These are phyloP conservation scores for Drosophila sproati DNA, from an alignment of 1,140 invertebrate genomes.

Conservation along the genomic window DNA sequence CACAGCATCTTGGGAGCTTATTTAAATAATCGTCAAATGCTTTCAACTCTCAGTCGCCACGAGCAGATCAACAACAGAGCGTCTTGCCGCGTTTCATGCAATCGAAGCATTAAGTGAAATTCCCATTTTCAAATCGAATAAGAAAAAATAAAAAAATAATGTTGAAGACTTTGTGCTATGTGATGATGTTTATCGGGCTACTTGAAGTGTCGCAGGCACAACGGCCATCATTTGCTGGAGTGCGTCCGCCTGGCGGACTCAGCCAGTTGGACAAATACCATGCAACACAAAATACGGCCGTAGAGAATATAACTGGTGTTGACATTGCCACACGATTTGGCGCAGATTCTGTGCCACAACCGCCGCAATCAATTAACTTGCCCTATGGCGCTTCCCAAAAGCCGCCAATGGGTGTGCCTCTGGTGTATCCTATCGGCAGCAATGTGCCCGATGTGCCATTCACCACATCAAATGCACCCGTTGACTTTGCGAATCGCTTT, in stretches of 20 bases:
- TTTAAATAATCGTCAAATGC: slow-evolving; percentile 61
- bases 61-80: slow-evolving; percentile 14
- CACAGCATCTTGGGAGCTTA: slow-evolving; percentile 51
- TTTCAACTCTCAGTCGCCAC: slow-evolving; percentile 50
- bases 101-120: slow-evolving; percentile 23
- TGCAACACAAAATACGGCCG: slow-evolving; percentile 58
- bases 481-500: slow-evolving; percentile 53
- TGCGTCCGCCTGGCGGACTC: slow-evolving; percentile 71
- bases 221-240: slow-evolving; percentile 75
- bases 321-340: slow-evolving; percentile 70
- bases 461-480: background rate
- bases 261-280: slow-evolving; percentile 79
- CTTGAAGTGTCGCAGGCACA: slow-evolving; percentile 58
- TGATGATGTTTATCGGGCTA: slow-evolving; percentile 32
- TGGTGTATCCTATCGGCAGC: slow-evolving; percentile 52
- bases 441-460: slow-evolving; percentile 23
- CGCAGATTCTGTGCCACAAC: slow-evolving; percentile 22
- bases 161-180: slow-evolving; percentile 32
- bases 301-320: slow-evolving; percentile 65
- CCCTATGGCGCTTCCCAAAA: slow-evolving; percentile 64
- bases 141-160: slow-evolving; percentile 28
- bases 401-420: slow-evolving; percentile 70
- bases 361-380: slow-evolving; percentile 31
- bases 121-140: slow-evolving; percentile 26
- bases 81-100: slow-evolving; percentile 10